These are phyloP conservation scores for Phyllopteryx taeniolatus DNA, from an alignment of 2,113 vertebrate species.

Conservation along the genomic window DNA sequence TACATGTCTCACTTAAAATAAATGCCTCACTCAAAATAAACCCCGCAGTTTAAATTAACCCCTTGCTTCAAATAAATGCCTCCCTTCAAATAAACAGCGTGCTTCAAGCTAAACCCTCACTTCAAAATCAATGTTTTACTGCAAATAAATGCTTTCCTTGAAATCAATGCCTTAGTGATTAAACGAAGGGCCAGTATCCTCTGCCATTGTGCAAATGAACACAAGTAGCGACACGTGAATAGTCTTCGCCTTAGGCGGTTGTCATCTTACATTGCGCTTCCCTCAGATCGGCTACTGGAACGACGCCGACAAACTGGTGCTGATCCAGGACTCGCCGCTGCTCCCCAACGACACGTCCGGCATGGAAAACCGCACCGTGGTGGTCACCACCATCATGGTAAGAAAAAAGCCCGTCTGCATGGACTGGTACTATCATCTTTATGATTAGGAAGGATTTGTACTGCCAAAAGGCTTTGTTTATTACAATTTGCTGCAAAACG, in stretches of 20 bases:
- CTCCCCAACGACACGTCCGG: conserved; percentile 92
- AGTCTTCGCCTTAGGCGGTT: not conserved
- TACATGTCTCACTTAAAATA: too few species aligned
- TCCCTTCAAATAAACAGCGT: not conserved
- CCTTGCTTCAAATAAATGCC: not conserved
- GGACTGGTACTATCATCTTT: conserved; percentile 3
- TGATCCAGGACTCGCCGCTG: conserved; percentile 91
- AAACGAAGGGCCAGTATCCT: not conserved
- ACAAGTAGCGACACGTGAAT: not conserved
- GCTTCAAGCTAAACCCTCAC: not conserved
- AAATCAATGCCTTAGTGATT: not conserved
- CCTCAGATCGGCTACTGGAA: conserved; percentile 97
- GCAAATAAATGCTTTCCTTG: not conserved
- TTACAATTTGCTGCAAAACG: conserved; percentile 10
- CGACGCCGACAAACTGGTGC: conserved; percentile 93
- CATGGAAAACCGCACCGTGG: conserved; percentile 94
- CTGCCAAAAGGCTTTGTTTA: conserved; percentile 15
- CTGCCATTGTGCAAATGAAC: not conserved
- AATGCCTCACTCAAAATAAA: too few species aligned
- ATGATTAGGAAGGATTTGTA: not conserved
- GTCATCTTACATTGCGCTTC: not conserved
- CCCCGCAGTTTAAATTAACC: not conserved
- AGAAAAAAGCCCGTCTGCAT: conserved; percentile 54
- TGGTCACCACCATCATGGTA: conserved; percentile 98
- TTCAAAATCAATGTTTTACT: not conserved